Percentiles rank a stretch among this genome's conserved stretches.
These are phyloP conservation scores for Rhinopithecus roxellana DNA, from an alignment of 2,113 vertebrate genomes.

Conservation along the genomic window DNA sequence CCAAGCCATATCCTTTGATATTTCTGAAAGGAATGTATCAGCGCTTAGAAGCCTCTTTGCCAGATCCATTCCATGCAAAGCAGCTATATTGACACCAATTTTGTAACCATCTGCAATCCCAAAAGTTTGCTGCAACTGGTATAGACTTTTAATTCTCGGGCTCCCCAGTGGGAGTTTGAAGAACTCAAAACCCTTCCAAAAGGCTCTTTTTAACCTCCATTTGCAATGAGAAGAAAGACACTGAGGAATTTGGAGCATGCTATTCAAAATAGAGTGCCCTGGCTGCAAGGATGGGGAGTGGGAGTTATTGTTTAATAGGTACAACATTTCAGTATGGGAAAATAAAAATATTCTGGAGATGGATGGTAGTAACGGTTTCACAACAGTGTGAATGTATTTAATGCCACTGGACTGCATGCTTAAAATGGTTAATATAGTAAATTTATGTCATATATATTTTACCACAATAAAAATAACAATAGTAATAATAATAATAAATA, in stretches of 20 bases:
- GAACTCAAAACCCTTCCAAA: not conserved
- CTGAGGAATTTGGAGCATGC: not conserved
- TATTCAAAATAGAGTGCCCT: not conserved
- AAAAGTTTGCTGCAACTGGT: conserved; percentile 1
- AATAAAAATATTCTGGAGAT: not conserved
- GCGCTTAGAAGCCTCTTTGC: conserved; percentile 42
- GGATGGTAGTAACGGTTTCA: not conserved
- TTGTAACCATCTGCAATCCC: not conserved
- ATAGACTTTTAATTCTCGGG: conserved; percentile 24
- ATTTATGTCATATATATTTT: not conserved
- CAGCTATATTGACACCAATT: conserved; percentile 43
- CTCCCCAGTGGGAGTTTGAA: not conserved
- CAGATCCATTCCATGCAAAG: conserved; percentile 43
- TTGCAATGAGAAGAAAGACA: not conserved
- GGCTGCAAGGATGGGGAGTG: not conserved
- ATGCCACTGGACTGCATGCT: not conserved
- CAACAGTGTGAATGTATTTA: not conserved
- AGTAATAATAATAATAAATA: not conserved
- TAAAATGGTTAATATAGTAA: not conserved
- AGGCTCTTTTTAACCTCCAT: not conserved
- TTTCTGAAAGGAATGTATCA: conserved; percentile 46
- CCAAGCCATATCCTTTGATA: conserved; percentile 14
- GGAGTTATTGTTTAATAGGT: not conserved
- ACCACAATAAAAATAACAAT: not conserved
- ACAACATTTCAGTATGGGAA: not conserved